phyloP scores from a whole-genome alignment of 2,797 vertebrate species.

The Fratercula arctica region DNA sequence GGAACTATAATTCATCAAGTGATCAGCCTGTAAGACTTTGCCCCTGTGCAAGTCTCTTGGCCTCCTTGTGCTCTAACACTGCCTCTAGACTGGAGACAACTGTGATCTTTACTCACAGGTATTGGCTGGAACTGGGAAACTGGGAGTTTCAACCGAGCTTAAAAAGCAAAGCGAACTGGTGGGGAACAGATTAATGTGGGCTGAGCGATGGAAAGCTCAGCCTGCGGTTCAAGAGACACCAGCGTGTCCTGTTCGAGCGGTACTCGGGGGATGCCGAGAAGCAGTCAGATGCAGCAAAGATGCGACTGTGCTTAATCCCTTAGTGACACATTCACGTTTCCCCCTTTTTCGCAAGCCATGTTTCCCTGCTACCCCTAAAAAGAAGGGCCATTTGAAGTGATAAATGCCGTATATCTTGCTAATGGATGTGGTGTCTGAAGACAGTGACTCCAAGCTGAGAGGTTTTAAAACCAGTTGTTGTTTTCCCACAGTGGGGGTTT shows the following conservation, averaged over 20 bases:
- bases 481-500: background rate
- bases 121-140: background rate
- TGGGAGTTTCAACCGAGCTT: background rate
- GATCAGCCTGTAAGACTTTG: background rate
- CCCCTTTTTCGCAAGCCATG: background rate
- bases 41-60: no score
- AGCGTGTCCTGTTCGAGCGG: accelerated
- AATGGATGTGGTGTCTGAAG: background rate
- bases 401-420: background rate
- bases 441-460: background rate
- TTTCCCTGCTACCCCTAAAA: background rate
- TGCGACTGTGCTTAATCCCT: background rate
- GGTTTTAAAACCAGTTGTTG: background rate
- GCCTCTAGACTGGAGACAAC: background rate
- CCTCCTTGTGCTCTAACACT: background rate
- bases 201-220: background rate
- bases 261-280: background rate
- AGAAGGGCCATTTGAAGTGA: background rate
- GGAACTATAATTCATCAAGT: background rate
- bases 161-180: background rate
- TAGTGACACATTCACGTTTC: background rate
- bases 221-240: background rate
- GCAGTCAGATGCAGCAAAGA: background rate
- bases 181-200: accelerated
- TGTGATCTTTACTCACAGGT: accelerated